Base-by-base conservation (phyloP, 2,113 vertebrate genomes). In the Triplophysa tibetana region DNA sequence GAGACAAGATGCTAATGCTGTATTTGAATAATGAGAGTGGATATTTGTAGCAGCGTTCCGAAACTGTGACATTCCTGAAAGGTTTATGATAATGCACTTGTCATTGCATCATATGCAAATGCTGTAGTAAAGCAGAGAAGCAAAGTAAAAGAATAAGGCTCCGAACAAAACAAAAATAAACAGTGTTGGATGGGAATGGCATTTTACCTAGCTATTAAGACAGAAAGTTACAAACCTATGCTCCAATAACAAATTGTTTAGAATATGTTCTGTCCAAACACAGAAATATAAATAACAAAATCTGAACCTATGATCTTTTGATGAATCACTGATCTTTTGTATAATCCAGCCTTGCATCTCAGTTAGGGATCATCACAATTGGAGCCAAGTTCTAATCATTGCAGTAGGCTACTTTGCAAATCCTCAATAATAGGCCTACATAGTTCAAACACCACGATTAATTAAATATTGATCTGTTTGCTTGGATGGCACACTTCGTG, bases 391-490 rank as follows among this genome's bases (percentile, higher is more conserved):
- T 78, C 77, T 67, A 78, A 74, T 56, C 56, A 75, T 45, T 29
- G 41, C 26, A 23, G 45, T 70, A 61, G 14, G 66, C 64, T n/a
- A 33, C 70, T 65, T 5, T 73, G 64, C 52, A 81, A 70, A 70
- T 56, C 50, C 45, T 76, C 64, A 38, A 78, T 78, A 83, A 81
- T 48, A 60, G 58, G 29, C 58, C 38, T 26, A 58, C 70, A 58
- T 81, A 82, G 66, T 65, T 82, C 74, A 82, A 75, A 75, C 64
- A 29, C 58, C 67, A 63, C 7, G 60, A 72, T 60, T 85, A 85
- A 83, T 83, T 75, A 83, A 23, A 80, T 85, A 83, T 85, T 69
- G 84, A 85, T 85, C 81, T 54, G 52, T 70, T 61, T 78, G 26
- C 69, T 74, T 24, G 68, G 16, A 74, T 61, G 26, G 41, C 66